phyloP scores from a whole-genome alignment of 1,140 invertebrate genomes.

The Achroia grisella region DNA sequence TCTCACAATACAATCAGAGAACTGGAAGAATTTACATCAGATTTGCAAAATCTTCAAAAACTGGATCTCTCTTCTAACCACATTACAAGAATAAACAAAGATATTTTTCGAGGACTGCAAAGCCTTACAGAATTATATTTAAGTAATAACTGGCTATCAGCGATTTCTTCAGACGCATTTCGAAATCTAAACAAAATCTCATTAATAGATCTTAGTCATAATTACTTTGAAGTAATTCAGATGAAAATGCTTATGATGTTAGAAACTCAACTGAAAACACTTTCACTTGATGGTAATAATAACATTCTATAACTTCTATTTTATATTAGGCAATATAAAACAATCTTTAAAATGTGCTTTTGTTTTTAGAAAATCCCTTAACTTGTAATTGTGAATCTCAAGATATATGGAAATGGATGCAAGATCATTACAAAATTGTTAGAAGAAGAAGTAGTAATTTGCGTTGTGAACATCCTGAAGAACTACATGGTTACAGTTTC shows the following conservation, averaged over 20 bases:
- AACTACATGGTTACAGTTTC: conserved; percentile 83
- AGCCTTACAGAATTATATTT: conserved; percentile 85
- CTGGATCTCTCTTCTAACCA: conserved; percentile 90
- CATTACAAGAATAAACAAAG: conserved; percentile 83
- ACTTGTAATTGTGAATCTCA: conserved; percentile 88
- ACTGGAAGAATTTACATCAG: conserved; percentile 86
- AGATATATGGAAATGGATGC: conserved; percentile 91
- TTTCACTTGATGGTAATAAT: conserved; percentile 82
- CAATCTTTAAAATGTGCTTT: background rate
- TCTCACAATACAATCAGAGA: conserved; percentile 88
- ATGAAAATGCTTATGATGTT: conserved; percentile 83
- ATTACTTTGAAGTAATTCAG: conserved; percentile 88
- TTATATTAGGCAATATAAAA: background rate
- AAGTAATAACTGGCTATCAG: conserved; percentile 87
- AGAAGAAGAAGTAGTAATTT: conserved; percentile 74
- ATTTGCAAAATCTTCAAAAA: conserved; percentile 84
- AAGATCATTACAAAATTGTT: conserved; percentile 85
- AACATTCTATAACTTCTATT: conserved; percentile 27
- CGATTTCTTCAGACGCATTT: conserved; percentile 86
- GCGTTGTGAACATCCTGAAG: conserved; percentile 85
- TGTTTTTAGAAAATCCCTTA: conserved; percentile 85
- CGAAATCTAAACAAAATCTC: conserved; percentile 84
- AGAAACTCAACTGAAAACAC: conserved; percentile 85
- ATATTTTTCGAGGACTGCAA: conserved; percentile 83
- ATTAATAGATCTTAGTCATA: conserved; percentile 87